These are phyloP conservation scores for Diplolepis rosae DNA, from an alignment of 2,888 invertebrate species.

Conservation along the genomic window DNA sequence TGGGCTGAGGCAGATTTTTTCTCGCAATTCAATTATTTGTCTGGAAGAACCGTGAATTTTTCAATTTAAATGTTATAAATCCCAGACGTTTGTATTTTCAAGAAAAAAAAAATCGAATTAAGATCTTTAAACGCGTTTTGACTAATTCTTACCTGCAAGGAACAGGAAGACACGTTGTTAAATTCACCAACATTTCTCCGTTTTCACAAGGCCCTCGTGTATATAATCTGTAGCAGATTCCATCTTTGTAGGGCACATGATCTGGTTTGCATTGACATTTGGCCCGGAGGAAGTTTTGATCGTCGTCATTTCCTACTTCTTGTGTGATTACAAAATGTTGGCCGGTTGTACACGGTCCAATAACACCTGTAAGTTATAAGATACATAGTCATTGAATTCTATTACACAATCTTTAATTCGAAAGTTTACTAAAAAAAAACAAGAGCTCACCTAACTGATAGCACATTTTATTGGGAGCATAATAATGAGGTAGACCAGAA, in stretches of 20 bases:
- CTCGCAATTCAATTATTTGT: too few relatives aligned
- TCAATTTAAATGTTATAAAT: too few relatives aligned
- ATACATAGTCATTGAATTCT: not conserved
- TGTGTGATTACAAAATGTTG: constrained; percentile 80
- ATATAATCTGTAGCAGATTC: constrained; percentile 85
- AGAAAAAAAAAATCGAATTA: too few relatives aligned
- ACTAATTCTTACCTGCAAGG: constrained; percentile 76
- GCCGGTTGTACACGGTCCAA: constrained; percentile 85
- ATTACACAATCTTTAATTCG: not conserved
- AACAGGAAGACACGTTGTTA: constrained; percentile 81
- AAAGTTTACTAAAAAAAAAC: not conserved
- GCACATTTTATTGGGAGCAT: constrained; percentile 81
- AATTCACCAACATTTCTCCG: constrained; percentile 82
- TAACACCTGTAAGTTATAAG: constrained; percentile 76
- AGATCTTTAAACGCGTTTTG: not conserved
- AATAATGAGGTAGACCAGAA: constrained; percentile 83
- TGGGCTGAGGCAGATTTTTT: too few relatives aligned
- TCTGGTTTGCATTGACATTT: constrained; percentile 83
- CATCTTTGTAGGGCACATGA: constrained; percentile 79
- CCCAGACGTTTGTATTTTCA: too few relatives aligned
- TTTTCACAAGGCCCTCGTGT: constrained; percentile 85
- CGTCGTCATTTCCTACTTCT: constrained; percentile 38
- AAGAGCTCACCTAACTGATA: constrained; percentile 82
- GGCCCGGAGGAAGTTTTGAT: constrained; percentile 72
- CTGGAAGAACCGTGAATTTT: too few relatives aligned